A percentile compares a stretch with the other conserved stretches of the same genome.
phyloP scores from a whole-genome alignment of 2,888 invertebrate genomes.

The Teleiodes luculella region DNA sequence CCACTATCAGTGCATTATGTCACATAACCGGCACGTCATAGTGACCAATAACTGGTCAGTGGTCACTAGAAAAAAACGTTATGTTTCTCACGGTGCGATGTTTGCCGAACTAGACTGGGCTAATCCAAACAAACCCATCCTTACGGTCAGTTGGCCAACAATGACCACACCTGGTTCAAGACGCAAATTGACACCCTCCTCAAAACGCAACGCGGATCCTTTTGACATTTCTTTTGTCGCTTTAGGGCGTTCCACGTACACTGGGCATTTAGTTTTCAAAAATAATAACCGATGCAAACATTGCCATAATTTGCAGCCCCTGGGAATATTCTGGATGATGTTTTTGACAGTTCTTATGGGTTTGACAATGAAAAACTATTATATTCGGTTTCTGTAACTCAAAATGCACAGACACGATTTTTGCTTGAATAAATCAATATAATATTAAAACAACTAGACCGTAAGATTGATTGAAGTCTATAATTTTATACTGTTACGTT shows the following conservation, averaged over 20 bases:
- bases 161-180: slow-evolving; percentile 65
- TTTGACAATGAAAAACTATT: slow-evolving; percentile 46
- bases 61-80: slow-evolving; percentile 42
- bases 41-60: slow-evolving; percentile 1
- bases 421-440: slow-evolving; percentile 40
- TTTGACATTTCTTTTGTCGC: slow-evolving; percentile 57
- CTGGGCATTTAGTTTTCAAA: slow-evolving; percentile 51
- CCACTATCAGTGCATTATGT: slow-evolving; percentile 1
- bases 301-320: slow-evolving; percentile 62
- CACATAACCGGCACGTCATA: slow-evolving; percentile 5
- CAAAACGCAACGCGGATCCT: slow-evolving; percentile 50
- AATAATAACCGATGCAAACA: slow-evolving; percentile 67
- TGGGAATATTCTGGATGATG: slow-evolving; percentile 63
- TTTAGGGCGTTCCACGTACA: slow-evolving; percentile 50
- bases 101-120: slow-evolving; percentile 56
- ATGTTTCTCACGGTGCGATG: slow-evolving; percentile 64
- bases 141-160: slow-evolving; percentile 72
- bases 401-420: slow-evolving; percentile 38
- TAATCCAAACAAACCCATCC: slow-evolving; percentile 58
- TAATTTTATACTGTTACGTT: slow-evolving; percentile 11
- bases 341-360: slow-evolving; percentile 67
- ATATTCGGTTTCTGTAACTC: slow-evolving; percentile 50
- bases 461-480: slow-evolving; percentile 8
- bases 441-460: slow-evolving; percentile 18
- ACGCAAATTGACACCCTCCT: slow-evolving; percentile 68